These are phyloP conservation scores for Druceiella hillmani DNA, from an alignment of 2,888 invertebrate genomes.

Conservation along the genomic window DNA sequence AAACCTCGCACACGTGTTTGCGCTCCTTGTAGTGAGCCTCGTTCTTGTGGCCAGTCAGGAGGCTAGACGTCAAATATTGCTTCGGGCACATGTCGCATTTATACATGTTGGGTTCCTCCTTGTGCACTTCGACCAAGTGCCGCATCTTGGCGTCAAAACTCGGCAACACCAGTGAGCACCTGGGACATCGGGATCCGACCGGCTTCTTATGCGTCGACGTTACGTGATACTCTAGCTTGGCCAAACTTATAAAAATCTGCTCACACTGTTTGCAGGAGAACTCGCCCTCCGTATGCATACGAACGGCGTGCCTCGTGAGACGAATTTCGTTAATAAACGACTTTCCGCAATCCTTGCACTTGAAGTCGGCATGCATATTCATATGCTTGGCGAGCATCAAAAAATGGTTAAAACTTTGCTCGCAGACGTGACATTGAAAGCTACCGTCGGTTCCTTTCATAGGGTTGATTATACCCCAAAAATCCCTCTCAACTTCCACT, in stretches of 20 bases:
- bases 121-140: constrained; percentile 42
- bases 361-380: constrained; percentile 48
- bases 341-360: constrained; percentile 49
- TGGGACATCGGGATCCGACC: constrained; percentile 39
- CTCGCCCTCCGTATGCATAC: constrained; percentile 47
- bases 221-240: constrained; percentile 43
- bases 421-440: too few species aligned
- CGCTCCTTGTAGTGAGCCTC: constrained; percentile 43
- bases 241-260: constrained; percentile 39
- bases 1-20: constrained; percentile 48
- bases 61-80: constrained; percentile 44
- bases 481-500: too few species aligned
- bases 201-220: constrained; percentile 45
- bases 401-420: too few species aligned
- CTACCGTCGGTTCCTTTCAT: too few species aligned
- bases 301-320: constrained; percentile 44
- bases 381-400: constrained; percentile 47
- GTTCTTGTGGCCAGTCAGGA: constrained; percentile 41
- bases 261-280: constrained; percentile 41
- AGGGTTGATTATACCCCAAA: too few species aligned
- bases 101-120: constrained; percentile 43
- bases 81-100: constrained; percentile 46
- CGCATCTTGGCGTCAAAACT: constrained; percentile 45
- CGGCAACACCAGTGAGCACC: constrained; percentile 38
- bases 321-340: constrained; percentile 49